Percentiles rank a stretch among this genome's conserved stretches.
Conservation (phyloP, 2,888 invertebrate genomes). For the Chloroclysta siterata region DNA sequence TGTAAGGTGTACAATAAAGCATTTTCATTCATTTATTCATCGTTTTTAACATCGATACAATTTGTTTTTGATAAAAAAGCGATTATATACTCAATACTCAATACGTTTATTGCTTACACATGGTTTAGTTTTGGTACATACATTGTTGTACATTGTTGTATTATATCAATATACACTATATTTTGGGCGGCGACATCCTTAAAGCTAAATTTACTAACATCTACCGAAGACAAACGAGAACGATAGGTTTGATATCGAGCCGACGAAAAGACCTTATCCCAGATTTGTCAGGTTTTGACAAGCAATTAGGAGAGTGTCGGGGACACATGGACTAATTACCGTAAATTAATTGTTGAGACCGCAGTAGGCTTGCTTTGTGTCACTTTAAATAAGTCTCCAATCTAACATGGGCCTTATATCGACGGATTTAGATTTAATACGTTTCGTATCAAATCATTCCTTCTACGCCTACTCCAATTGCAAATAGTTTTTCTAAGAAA, state of each 20-base stretch:
- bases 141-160: too few species aligned
- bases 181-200: too few species aligned
- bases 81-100: too few species aligned
- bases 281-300: conserved; percentile 67
- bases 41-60: too few species aligned
- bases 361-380: conserved; percentile 31
- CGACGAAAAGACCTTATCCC: conserved; percentile 31
- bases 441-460: background rate
- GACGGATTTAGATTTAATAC: background rate
- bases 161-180: too few species aligned
- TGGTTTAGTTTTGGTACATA: too few species aligned
- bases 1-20: too few species aligned
- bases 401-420: background rate
- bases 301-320: conserved; percentile 68
- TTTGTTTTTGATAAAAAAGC: too few species aligned
- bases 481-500: background rate
- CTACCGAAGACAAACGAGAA: background rate
- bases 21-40: too few species aligned
- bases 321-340: conserved; percentile 65
- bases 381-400: conserved; percentile 7
- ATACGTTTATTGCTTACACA: too few species aligned
- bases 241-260: conserved; percentile 12
- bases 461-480: background rate
- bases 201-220: too few species aligned
- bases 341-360: conserved; percentile 59